Evolutionary conservation across 2,888 invertebrate genomes (phyloP).

Genomic region (Cactoblastis cactorum): DNA sequence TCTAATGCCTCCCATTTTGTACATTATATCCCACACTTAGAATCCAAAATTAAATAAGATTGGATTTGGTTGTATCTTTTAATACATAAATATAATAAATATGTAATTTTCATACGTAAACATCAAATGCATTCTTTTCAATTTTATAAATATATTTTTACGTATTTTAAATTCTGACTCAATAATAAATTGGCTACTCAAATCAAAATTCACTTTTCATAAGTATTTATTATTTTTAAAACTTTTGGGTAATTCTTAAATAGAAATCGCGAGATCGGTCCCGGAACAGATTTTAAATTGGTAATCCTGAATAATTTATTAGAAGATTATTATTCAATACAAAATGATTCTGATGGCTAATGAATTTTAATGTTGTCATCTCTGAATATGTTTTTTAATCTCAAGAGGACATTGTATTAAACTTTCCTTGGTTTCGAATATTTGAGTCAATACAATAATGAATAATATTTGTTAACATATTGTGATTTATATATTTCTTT

Average conservation of each 20-base stretch:
- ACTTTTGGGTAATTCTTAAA: no score
- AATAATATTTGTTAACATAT: not conserved
- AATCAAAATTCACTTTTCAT: no score
- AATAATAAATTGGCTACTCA: no score
- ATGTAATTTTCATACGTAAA: no score
- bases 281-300: constrained; percentile 7
- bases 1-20: constrained; percentile 4
- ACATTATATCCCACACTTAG: not conserved
- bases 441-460: not conserved
- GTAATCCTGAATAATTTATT: not conserved
- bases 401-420: not conserved
- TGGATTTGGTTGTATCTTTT: not conserved
- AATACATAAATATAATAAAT: no score
- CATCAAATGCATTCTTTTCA: no score
- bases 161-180: no score
- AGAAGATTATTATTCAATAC: constrained; percentile 5
- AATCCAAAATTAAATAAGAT: not conserved
- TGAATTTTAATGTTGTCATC: not conserved
- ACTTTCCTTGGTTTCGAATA: not conserved
- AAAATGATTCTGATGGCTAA: constrained; percentile 1
- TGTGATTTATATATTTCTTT: no score
- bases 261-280: not conserved
- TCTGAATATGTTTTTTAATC: not conserved
- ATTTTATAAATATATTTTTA: no score
- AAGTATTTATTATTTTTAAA: no score